Conservation (phyloP, 2,113 vertebrate genomes). For the Actinemys pallida region DNA sequence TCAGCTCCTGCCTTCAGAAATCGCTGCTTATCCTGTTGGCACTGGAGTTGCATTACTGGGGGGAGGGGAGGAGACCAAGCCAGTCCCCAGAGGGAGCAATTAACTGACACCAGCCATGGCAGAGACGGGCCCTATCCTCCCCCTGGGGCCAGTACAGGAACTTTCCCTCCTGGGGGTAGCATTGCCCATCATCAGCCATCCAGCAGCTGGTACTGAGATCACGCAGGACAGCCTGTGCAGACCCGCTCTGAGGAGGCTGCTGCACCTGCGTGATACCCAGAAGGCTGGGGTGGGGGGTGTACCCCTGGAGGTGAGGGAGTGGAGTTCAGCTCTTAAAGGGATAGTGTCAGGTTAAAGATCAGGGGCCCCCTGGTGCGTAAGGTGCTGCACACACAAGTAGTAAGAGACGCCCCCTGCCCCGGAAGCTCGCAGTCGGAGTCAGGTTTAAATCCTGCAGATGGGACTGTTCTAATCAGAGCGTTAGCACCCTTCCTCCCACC, state of each 20-base stretch:
- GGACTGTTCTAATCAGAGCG: background rate
- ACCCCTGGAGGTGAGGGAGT: background rate
- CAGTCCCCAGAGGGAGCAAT: background rate
- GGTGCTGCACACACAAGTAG: accelerated
- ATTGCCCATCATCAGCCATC: background rate
- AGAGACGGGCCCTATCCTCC: background rate
- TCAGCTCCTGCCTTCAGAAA: accelerated
- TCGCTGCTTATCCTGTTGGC: background rate
- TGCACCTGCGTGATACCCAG: background rate
- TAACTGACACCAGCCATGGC: background rate
- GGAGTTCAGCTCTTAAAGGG: background rate
- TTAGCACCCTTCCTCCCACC: background rate
- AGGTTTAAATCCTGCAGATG: background rate
- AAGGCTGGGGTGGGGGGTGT: too few species aligned
- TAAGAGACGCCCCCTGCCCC: background rate
- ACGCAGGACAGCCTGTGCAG: too few species aligned
- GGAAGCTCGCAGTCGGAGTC: background rate
- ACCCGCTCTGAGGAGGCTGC: background rate
- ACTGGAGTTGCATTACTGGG: background rate
- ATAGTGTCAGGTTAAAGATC: accelerated
- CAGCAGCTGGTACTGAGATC: background rate
- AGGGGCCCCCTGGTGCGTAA: accelerated
- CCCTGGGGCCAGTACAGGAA: background rate
- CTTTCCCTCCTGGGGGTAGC: background rate
- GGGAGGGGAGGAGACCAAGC: background rate